Percentiles rank a stretch among this genome's conserved stretches.
These are phyloP conservation scores for Ethmia dodecea DNA, from an alignment of 2,888 invertebrate species.

Conservation along the genomic window DNA sequence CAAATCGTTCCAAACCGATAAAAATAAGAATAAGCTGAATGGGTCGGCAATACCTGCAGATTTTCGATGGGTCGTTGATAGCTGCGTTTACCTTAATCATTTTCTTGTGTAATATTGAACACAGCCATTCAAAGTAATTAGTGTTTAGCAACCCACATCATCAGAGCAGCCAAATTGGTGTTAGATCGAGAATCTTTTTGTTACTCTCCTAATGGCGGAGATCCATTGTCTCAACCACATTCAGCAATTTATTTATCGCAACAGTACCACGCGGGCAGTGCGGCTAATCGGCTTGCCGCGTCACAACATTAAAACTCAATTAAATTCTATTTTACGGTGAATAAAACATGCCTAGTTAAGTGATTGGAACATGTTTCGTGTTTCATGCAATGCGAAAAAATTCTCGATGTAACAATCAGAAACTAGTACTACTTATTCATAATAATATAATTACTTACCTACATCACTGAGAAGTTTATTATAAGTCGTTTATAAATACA, in stretches of 20 bases:
- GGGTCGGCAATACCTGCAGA: no score
- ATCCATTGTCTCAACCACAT: conserved; percentile 47
- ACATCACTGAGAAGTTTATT: no score
- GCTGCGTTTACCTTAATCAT: no score
- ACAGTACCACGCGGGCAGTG: conserved; percentile 42
- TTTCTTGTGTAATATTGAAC: conserved; percentile 29
- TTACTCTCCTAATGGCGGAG: conserved; percentile 29
- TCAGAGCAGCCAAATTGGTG: conserved; percentile 41
- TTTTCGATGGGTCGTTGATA: no score
- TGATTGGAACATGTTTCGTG: conserved; percentile 53
- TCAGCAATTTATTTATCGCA: conserved; percentile 47
- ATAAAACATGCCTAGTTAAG: conserved; percentile 49
- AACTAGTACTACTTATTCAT: no score
- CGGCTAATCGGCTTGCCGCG: conserved; percentile 53
- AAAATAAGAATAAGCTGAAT: no score
- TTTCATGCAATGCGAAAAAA: conserved; percentile 41
- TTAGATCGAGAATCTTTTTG: conserved; percentile 38
- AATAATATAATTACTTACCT: no score
- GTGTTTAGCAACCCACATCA: conserved; percentile 33
- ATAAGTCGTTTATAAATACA: no score
- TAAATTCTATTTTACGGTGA: conserved; percentile 60
- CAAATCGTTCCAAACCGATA: no score
- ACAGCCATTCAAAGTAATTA: conserved; percentile 21
- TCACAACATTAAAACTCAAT: conserved; percentile 67
- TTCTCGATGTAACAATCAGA: conserved; percentile 21